phyloP scores from a whole-genome alignment of 2,113 vertebrate genomes.

The Rhinopomastus cyanomelas region DNA sequence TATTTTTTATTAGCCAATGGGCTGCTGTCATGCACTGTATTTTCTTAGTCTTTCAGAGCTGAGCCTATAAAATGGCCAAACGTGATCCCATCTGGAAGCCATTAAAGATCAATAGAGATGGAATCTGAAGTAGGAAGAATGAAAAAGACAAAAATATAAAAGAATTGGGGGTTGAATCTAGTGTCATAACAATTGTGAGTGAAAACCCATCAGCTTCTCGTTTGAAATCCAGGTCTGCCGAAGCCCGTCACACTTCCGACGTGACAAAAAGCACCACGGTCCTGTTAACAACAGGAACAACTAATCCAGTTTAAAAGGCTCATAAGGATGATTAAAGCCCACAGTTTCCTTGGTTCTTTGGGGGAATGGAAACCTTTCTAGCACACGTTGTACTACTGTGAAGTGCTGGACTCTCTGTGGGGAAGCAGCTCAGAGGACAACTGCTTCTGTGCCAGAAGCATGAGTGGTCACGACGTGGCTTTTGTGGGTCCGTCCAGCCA shows the following conservation, averaged over 20 bases:
- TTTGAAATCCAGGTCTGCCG: constrained; percentile 55
- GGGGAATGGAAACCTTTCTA: constrained; percentile 37
- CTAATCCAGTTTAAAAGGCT: constrained; percentile 60
- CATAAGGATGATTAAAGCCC: constrained; percentile 50
- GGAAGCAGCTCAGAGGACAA: neutral
- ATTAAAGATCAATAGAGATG: constrained; percentile 76
- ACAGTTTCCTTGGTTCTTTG: constrained; percentile 21
- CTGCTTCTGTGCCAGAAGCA: neutral
- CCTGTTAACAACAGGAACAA: constrained; percentile 46
- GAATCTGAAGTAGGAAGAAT: constrained; percentile 65
- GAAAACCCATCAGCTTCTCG: constrained; percentile 59
- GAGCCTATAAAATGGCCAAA: constrained; percentile 63
- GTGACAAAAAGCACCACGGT: constrained; percentile 20
- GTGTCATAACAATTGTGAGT: constrained; percentile 67
- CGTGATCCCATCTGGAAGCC: constrained; percentile 72
- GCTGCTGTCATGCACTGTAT: constrained; percentile 34
- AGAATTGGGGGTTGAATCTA: neutral
- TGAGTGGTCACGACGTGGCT: neutral
- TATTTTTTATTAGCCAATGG: constrained; percentile 69
- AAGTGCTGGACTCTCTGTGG: neutral
- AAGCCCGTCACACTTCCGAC: constrained; percentile 42
- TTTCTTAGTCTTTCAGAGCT: constrained; percentile 61
- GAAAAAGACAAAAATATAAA: neutral
- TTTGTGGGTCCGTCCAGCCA: neutral
- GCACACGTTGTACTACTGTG: neutral